Evolutionary conservation across 1,140 invertebrate species (phyloP).

Genomic region (Philopotamus ludificatus): DNA sequence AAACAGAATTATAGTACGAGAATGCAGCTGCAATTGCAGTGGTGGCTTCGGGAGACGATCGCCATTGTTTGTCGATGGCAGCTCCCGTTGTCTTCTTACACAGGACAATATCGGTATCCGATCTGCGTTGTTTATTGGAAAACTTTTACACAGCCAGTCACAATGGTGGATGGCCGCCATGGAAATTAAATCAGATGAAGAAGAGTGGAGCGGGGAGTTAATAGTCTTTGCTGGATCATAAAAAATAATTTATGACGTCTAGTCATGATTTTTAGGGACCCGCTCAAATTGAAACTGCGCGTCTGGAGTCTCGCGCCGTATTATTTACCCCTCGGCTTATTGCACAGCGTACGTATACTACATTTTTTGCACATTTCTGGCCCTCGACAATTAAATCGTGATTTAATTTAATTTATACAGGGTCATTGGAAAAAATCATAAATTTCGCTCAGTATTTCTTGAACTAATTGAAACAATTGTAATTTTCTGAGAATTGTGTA

Average conservation of each 20-base stretch:
- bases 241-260: slow-evolving; percentile 31
- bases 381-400: background rate
- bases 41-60: slow-evolving; percentile 1
- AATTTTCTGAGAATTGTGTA: too few relatives aligned
- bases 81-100: background rate
- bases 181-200: slow-evolving; percentile 28
- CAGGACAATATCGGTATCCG: background rate
- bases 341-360: background rate
- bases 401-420: background rate
- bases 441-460: too few relatives aligned
- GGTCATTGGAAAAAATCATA: too few relatives aligned
- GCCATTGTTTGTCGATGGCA: too few relatives aligned
- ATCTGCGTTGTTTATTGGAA: slow-evolving; percentile 34
- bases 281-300: too few relatives aligned
- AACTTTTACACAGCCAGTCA: slow-evolving; percentile 22
- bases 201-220: slow-evolving; percentile 17
- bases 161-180: background rate
- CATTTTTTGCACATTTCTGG: background rate
- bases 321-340: background rate
- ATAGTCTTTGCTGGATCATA: slow-evolving; percentile 24
- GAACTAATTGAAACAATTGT: too few relatives aligned
- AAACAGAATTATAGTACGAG: slow-evolving; percentile 21
- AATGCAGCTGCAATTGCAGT: slow-evolving; percentile 13
- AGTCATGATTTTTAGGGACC: slow-evolving; percentile 30
- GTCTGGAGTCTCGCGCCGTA: too few relatives aligned